phyloP scores from a whole-genome alignment of 2,797 vertebrate species.

The Enteromius mattozi region DNA sequence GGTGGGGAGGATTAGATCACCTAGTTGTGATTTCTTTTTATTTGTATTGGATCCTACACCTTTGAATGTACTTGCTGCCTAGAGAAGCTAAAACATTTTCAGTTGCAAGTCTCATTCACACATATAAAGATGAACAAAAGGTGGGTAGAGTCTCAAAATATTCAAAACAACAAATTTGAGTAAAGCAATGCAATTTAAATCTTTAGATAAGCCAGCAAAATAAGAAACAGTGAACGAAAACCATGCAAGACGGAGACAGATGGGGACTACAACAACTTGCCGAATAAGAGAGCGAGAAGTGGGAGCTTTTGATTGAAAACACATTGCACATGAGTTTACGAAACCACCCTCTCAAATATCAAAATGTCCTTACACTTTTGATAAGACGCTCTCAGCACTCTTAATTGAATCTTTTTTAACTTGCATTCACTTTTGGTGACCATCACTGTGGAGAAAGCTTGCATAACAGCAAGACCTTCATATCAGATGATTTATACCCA shows the following conservation, averaged over 20 bases:
- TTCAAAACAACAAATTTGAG: slow-evolving; percentile 61
- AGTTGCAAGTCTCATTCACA: not conserved
- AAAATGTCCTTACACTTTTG: slow-evolving; percentile 4
- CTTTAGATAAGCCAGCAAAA: slow-evolving; percentile 52
- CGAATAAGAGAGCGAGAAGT: slow-evolving; percentile 49
- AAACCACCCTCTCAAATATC: slow-evolving; percentile 48
- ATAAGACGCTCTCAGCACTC: slow-evolving; percentile 28
- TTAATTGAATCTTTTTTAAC: not conserved
- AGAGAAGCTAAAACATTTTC: not conserved
- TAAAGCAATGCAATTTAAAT: slow-evolving; percentile 59
- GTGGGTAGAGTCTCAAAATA: slow-evolving; percentile 49
- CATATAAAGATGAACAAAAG: slow-evolving; percentile 43
- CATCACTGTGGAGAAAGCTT: not conserved
- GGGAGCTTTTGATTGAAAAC: slow-evolving; percentile 63
- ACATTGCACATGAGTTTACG: slow-evolving; percentile 58
- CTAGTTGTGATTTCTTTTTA: slow-evolving; percentile 57
- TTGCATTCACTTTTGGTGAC: not conserved
- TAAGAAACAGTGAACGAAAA: slow-evolving; percentile 41
- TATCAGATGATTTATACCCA: slow-evolving; percentile 13
- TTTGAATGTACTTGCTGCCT: slow-evolving; percentile 30
- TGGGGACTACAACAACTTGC: slow-evolving; percentile 22
- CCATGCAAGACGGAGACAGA: slow-evolving; percentile 28
- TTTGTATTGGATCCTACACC: slow-evolving; percentile 54
- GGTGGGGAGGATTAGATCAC: slow-evolving; percentile 68
- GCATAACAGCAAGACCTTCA: slow-evolving; percentile 3